A percentile compares a stretch with the other conserved stretches of the same genome.
Evolutionary conservation across 1,140 invertebrate genomes (phyloP).

Genomic region (Ostrea edulis): DNA sequence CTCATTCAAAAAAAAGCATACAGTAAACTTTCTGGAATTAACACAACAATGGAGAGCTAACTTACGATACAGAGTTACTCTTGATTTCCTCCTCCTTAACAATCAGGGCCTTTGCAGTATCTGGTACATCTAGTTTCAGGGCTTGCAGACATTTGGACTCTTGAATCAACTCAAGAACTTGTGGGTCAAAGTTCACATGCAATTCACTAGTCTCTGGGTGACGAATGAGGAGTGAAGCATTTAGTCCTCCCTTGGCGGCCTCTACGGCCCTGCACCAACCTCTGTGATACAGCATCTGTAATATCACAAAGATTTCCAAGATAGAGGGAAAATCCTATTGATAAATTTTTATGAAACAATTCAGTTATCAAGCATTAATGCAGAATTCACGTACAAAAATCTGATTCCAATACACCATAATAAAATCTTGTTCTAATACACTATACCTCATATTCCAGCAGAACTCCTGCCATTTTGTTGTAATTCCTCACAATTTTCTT

Average conservation of each 20-base stretch:
- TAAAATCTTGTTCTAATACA: not conserved
- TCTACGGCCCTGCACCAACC: conserved; percentile 79
- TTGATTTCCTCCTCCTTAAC: conserved; percentile 86
- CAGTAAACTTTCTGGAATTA: not conserved
- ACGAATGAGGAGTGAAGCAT: conserved; percentile 75
- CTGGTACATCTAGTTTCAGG: conserved; percentile 90
- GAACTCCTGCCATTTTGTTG: conserved; percentile 82
- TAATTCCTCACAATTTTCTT: conserved; percentile 83
- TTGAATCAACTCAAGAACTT: conserved; percentile 84
- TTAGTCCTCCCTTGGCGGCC: conserved; percentile 76
- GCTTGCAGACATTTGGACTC: conserved; percentile 93
- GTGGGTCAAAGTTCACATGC: conserved; percentile 79
- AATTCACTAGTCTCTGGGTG: conserved; percentile 77
- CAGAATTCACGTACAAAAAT: not conserved
- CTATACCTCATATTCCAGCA: conserved; percentile 79
- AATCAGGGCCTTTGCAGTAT: conserved; percentile 90
- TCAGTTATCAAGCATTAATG: no score
- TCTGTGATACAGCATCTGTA: conserved; percentile 78
- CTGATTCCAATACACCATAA: not conserved
- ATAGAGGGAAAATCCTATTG: not conserved
- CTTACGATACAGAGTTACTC: conserved; percentile 87
- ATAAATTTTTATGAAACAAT: not conserved
- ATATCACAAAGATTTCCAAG: conserved; percentile 21
- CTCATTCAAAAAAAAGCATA: not conserved
- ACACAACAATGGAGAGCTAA: conserved; percentile 7